Evolutionary conservation across 2,797 vertebrate species (phyloP), one percentile per base, ranked within the genome.

Genomic region (Danio jaintianensis): DNA sequence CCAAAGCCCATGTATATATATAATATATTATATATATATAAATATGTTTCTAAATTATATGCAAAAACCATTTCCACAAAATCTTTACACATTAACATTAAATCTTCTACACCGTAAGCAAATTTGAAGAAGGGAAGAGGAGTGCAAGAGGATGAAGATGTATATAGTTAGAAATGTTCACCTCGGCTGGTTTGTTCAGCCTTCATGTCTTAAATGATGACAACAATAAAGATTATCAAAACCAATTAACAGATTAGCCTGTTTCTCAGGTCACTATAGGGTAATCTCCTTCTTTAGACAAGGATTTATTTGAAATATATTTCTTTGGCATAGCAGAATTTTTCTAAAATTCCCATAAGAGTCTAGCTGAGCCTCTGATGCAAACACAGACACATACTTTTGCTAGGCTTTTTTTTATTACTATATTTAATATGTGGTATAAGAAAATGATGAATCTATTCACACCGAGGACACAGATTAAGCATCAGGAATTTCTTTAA

Each of bases 211-310:
- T 53, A 42, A 69, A 38, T 69, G 5, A 38, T 69, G 22, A 7
- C 18, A 70, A 70, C 29, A 15, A 55, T 72, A 7, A 18, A 72
- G 69, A 72, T 58, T 2, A 42, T 22, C 13, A 58, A 72, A 58
- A 43, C 6, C 2, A 16, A 12, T 42, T 20, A 13, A 72, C 5
- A 43, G 40, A 72, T 58, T 58, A 58, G 12, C 29, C 10, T 42
- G 53, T 29, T 71, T 55, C 52, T 55, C 4, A 0, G 9, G 3
- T 11, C 22, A 40, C n/a, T 8, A 38, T 16, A 50, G 50, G 45
- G 4, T 47, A 47, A 47, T 62, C 59, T 47, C 2, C 16, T 18
- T 10, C 13, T 68, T 50, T 36, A 7, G 6, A 66, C 4, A n/a
- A 9, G n/a, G 18, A 20, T 55, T 11, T 42, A 18, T 64, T 47